Conservation (phyloP, 2,113 vertebrate species). For the Hipposideros armiger region DNA sequence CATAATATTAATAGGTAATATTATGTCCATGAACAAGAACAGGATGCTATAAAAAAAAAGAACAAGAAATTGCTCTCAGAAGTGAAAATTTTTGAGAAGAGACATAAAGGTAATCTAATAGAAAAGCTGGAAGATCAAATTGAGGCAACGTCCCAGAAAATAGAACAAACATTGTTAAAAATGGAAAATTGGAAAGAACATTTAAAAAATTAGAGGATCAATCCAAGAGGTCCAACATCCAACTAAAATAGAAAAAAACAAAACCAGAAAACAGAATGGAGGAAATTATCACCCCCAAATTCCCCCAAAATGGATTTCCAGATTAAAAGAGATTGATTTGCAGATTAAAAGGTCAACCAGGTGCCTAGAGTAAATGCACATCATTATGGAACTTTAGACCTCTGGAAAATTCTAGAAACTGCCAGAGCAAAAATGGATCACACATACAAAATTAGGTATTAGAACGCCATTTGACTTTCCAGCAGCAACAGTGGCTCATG, state of each 20-base stretch:
- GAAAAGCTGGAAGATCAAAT: constrained; percentile 24
- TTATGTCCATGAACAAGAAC: not conserved
- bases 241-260: not conserved
- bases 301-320: not conserved
- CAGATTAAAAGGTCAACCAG: not conserved
- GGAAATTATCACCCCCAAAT: not conserved
- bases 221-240: not conserved
- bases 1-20: not conserved
- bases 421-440: not conserved
- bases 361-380: not conserved
- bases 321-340: constrained; percentile 10
- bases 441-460: not conserved
- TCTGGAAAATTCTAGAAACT: not conserved
- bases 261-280: not conserved
- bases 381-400: not conserved
- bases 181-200: constrained; percentile 20
- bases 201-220: constrained; percentile 37
- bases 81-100: constrained; percentile 11
- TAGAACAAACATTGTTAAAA: not conserved
- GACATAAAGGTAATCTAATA: not conserved
- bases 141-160: constrained; percentile 22
- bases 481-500: not conserved
- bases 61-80: constrained; percentile 43
- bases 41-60: not conserved
- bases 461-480: not conserved